These are phyloP conservation scores for Zaprionus vittiger DNA, from an alignment of 1,140 invertebrate species.

Conservation along the genomic window DNA sequence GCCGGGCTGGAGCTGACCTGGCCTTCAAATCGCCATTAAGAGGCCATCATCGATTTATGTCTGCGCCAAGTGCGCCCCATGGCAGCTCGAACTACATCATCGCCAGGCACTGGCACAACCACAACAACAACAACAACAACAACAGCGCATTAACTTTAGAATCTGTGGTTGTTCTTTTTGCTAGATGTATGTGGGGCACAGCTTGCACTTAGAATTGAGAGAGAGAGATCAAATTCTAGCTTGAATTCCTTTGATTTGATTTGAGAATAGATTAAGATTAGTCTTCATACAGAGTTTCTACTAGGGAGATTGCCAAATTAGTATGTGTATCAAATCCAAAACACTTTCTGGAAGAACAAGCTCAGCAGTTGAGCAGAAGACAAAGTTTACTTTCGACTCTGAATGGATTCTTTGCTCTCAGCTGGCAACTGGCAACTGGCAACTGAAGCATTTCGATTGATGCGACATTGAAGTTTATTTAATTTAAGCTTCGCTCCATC, in stretches of 20 bases:
- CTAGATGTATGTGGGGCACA: background rate
- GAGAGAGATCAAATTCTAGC: too few species aligned
- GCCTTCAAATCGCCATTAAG: constrained; percentile 75
- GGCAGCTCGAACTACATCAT: constrained; percentile 59
- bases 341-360: background rate
- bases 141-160: background rate
- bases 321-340: background rate
- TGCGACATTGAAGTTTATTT: constrained; percentile 12
- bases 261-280: too few species aligned
- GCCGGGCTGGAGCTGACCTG: constrained; percentile 44
- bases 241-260: too few species aligned
- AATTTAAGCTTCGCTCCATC: background rate
- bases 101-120: constrained; percentile 26
- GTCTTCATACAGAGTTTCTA: too few species aligned
- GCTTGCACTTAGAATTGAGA: too few species aligned
- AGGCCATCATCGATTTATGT: constrained; percentile 72
- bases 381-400: background rate
- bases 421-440: constrained; percentile 9
- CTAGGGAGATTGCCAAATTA: too few species aligned
- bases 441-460: constrained; percentile 1
- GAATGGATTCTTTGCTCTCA: background rate
- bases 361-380: background rate
- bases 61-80: constrained; percentile 48
- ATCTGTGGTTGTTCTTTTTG: background rate
- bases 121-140: constrained; percentile 4